Base-by-base conservation (phyloP, 1,140 invertebrate species). In the Drosophila guanche region DNA sequence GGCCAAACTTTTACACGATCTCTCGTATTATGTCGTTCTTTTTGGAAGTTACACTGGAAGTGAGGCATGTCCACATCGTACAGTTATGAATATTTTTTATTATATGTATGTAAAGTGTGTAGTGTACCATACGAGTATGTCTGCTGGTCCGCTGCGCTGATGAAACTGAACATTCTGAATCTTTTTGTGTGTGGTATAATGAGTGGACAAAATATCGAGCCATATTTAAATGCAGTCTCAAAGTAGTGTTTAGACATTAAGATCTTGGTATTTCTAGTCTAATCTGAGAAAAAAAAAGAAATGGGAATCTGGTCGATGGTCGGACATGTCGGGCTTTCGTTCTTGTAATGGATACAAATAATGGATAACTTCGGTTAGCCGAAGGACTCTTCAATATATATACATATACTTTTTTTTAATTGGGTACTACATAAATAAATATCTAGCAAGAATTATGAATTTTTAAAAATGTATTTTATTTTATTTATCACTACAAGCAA, bases 11-110 rank as follows among this genome's bases (percentile, higher is more conserved):
- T 84, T 83, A 84, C 62, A 84, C 76, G 79, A 84, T 84, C 79
- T 84, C 79, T 84, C 61, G 66, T 85, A 85, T 76, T 85, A 67
- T 85, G 80, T 85, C 80, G 80, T 69, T 76, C 80, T 85, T 47
- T 84, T 79, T 71, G 61, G 16, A 20, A 33, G 71, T 69, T 72
- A 72, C 69, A 71, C 47, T 29, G 52, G 47, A 72, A 72, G 67
- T 61, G 29, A 56, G 58, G 25, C 69, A 72, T 72, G 56, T 68
- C 66, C 63, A 67, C 37, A 56, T 29, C 41, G 10, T 48, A 67
- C 41, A 50, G 42, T 54, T 40, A 55, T 54, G 46, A 55, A 48
- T 48, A 56, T 69, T 68, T 56, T 10, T 37, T 12, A 37, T 37
- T 37, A 37, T 37, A 4, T 37, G 10, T 37, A 37, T 20, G 5